Evolutionary conservation across 1,140 invertebrate species (phyloP).

Genomic region (Hermetia illucens): DNA sequence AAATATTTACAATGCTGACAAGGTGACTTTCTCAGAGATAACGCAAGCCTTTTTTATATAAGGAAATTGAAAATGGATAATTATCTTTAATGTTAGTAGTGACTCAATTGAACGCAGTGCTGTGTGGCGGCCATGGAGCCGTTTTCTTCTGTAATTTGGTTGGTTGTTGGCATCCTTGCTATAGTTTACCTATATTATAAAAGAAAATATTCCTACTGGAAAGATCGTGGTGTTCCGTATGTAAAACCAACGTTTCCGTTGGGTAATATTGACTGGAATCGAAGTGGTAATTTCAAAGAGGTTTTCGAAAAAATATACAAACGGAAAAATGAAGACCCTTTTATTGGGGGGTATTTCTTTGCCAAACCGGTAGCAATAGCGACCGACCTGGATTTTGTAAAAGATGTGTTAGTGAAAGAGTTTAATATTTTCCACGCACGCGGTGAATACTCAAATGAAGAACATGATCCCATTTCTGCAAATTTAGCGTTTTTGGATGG

Average conservation of each 20-base stretch:
- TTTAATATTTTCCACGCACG: constrained; percentile 1
- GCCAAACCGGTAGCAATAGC: constrained; percentile 32
- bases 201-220: constrained; percentile 21
- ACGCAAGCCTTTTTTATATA: no score
- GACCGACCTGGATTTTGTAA: constrained; percentile 34
- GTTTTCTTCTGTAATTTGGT: no score
- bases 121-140: no score
- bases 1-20: no score
- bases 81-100: no score
- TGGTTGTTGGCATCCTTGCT: not conserved
- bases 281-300: not conserved
- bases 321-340: constrained; percentile 1
- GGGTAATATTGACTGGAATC: constrained; percentile 4
- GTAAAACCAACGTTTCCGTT: not conserved
- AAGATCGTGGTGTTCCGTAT: constrained; percentile 16
- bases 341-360: constrained; percentile 11
- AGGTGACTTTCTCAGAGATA: no score
- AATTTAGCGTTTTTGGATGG: constrained; percentile 35
- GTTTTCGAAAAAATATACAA: not conserved
- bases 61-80: no score
- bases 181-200: constrained; percentile 1
- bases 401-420: constrained; percentile 25
- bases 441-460: constrained; percentile 25
- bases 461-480: constrained; percentile 34
- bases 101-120: no score